Conservation (phyloP, 1,140 invertebrate species). For the Heterodera carotae region DNA sequence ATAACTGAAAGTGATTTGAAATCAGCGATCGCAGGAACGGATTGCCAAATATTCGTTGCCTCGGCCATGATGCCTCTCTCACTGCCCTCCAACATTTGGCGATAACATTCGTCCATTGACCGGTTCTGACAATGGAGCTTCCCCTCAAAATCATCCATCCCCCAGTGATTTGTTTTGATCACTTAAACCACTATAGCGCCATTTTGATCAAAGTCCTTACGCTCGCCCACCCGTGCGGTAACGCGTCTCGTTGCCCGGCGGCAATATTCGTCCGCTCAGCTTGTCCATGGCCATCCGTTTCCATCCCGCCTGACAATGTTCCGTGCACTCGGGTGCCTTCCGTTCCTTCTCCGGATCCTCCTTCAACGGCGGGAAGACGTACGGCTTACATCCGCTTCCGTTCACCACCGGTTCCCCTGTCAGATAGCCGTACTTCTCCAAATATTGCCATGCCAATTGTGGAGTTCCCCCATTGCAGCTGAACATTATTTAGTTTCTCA, state of each 20-base stretch:
- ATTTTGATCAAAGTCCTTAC: no score
- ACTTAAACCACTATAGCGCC: background rate
- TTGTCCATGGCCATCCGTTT: background rate
- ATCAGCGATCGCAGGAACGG: no score
- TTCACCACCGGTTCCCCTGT: background rate
- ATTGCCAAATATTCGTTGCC: no score
- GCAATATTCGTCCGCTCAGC: background rate
- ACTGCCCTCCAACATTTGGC: background rate
- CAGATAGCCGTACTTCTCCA: background rate
- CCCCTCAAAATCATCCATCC: background rate
- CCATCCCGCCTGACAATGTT: background rate
- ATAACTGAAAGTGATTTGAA: background rate
- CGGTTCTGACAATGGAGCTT: background rate
- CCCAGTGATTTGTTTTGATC: background rate
- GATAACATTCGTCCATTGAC: background rate
- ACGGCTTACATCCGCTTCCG: background rate
- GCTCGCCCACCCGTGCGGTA: background rate
- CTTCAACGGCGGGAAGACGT: background rate
- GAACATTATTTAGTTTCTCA: background rate
- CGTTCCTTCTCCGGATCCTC: background rate
- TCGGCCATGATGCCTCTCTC: background rate
- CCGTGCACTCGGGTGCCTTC: background rate
- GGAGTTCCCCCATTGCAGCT: background rate
- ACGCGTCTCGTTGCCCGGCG: background rate
- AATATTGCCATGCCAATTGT: background rate